A percentile compares a stretch with the other conserved stretches of the same genome.
Evolutionary conservation across 2,888 invertebrate species (phyloP).

Genomic region (Hemistola chrysoprasaria): DNA sequence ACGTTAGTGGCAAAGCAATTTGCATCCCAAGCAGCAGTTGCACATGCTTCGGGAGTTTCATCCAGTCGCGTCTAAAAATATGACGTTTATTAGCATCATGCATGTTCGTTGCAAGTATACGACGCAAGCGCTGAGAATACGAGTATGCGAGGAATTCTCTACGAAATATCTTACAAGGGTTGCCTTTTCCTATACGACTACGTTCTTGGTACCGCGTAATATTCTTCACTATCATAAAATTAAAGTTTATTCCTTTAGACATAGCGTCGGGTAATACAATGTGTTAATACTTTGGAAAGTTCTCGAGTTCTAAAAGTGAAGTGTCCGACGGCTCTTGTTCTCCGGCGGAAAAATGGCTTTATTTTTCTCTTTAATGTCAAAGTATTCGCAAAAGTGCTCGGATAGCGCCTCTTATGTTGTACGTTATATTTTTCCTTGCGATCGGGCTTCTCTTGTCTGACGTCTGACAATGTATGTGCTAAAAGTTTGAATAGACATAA

Average conservation of each 20-base stretch:
- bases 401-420: slow-evolving; percentile 3
- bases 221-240: slow-evolving; percentile 37
- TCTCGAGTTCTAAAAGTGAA: slow-evolving; percentile 18
- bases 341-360: slow-evolving; percentile 16
- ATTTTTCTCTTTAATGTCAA: slow-evolving; percentile 18
- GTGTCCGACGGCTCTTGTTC: slow-evolving; percentile 21
- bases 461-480: neutral
- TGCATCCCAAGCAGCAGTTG: slow-evolving; percentile 26
- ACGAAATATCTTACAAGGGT: slow-evolving; percentile 31
- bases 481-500: too few relatives aligned
- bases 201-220: slow-evolving; percentile 12
- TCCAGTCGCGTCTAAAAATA: slow-evolving; percentile 29
- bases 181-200: slow-evolving; percentile 18
- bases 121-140: slow-evolving; percentile 15
- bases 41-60: slow-evolving; percentile 26
- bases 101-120: too few relatives aligned
- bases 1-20: slow-evolving; percentile 24
- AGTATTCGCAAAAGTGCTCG: slow-evolving; percentile 6
- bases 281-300: slow-evolving; percentile 23
- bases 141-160: slow-evolving; percentile 34
- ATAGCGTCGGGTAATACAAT: slow-evolving; percentile 23
- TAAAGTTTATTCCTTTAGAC: slow-evolving; percentile 30
- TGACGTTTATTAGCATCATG: slow-evolving; percentile 41
- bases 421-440: neutral
- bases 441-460: neutral